Evolutionary conservation across 2,113 vertebrate species (phyloP), one percentile per base, ranked within the genome.

Genomic region (Peromyscus californicus): DNA sequence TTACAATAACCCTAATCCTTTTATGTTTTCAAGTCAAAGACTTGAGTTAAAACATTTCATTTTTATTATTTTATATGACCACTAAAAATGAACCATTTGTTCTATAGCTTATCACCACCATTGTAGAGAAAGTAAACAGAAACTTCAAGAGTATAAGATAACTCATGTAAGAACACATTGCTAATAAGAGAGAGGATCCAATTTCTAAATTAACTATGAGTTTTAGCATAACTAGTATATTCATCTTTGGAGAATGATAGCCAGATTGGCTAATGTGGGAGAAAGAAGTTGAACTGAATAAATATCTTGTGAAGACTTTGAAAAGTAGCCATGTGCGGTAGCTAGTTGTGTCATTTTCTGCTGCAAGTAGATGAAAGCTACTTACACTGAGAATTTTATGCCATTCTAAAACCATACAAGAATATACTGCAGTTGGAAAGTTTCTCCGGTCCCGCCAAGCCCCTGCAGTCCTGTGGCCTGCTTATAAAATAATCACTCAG

Each of bases 51-150:
- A 69, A 69, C 59, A 42, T 61, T 3, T 65, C 9, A 87, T 70
- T 72, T 96, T 79, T 51, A 51, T 93, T 93, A 59, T 83, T 42
- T 96, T 92, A 3, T 3, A 74, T 22, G 13, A n/a, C 12, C 33
- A 57, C 69, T 72, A 59, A 63, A 67, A 86, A n/a, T 13, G 19
- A 84, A 63, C 82, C 13, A 85, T 63, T 72, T 89, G 31, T 96
- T 48, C 59, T 83, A 3, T 36, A 86, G 29, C 79, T 76, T 59
- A 92, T 61, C 39, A 89, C 6, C 21, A 17, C 10, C 6, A 48
- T 88, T 89, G 95, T 90, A 76, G 15, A 91, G 26, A 94, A 45
- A 63, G 74, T 8, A 51, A 96, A 94, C 87, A 54, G 63, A 89
- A 84, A 90, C 19, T 94, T 83, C 31, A 45, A 11, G 76, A 51